These are phyloP conservation scores for Enteromius afrohamiltoni DNA, from an alignment of 2,797 vertebrate genomes.

Conservation along the genomic window DNA sequence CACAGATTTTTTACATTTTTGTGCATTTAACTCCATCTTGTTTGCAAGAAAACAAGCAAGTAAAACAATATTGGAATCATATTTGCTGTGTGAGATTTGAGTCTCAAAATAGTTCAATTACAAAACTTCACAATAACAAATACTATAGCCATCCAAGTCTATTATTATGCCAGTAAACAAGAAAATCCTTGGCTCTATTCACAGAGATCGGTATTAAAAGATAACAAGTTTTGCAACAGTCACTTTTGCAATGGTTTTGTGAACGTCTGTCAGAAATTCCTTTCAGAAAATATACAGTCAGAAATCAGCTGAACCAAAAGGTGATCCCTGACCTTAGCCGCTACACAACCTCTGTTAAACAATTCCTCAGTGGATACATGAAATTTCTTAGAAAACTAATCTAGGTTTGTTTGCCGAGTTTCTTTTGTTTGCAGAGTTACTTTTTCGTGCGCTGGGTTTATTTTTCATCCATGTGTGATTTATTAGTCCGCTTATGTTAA, in stretches of 20 bases:
- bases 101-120: neutral
- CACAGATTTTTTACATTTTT: neutral
- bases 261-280: conserved; percentile 9
- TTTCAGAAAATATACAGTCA: neutral
- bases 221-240: neutral
- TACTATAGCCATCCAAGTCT: neutral
- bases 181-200: conserved; percentile 5
- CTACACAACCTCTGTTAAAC: conserved; percentile 19
- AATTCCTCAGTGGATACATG: neutral
- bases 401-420: neutral
- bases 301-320: conserved; percentile 20
- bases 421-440: conserved; percentile 3
- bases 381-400: conserved; percentile 1
- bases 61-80: neutral
- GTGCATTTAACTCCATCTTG: neutral
- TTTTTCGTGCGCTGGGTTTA: conserved; percentile 1
- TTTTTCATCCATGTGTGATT: neutral
- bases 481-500: conserved; percentile 13
- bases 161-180: neutral
- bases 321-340: conserved; percentile 26
- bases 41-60: neutral
- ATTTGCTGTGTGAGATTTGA: conserved; percentile 16
- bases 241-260: neutral
- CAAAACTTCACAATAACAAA: conserved; percentile 9
- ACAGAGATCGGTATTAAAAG: conserved; percentile 15